Base-by-base conservation (phyloP, 2,888 invertebrate genomes). In the Drosophila prostipennis region DNA sequence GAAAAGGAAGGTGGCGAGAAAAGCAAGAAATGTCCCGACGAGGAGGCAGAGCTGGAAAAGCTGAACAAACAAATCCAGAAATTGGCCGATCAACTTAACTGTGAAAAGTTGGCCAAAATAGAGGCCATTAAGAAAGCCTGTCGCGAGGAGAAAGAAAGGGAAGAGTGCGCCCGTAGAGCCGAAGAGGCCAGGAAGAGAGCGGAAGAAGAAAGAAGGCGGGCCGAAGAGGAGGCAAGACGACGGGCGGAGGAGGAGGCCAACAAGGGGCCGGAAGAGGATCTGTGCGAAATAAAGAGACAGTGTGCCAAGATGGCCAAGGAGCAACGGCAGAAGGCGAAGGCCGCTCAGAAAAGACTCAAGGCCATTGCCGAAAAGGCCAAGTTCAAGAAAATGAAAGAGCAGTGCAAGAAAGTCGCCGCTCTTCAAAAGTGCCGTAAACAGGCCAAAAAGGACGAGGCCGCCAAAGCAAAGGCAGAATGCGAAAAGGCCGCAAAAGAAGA, bases 21-120 rank as follows among this genome's bases (percentile, higher is more conserved):
- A 13, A 19, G 8, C 16, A 23, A 40, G 16, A 40, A 59, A 26
- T 48, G 48, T 34, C 10, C 14, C 7, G 32, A 8, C 26, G 45
- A 53, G 1, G 45, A 56, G 23, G 57, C 54, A 46, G 23, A 55
- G 13, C 6, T 53, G 8, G 65, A 45, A 23, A 53, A 53, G 4
- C 61, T 76, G 1, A 71, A 57, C 39, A 54, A 61, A n/a, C 11
- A 65, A 29, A 40, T 45, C 42, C 51, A 48, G 34, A n/a, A 55
- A 48, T 39, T 71, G 43, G 49, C 76, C 13, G 72, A 56, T 48
- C 32, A 54, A n/a, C 37, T 76, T 16, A 54, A 76, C 36, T 53
- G 59, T 10, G 52, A 68, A 3, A 68, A 68, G 34, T 6, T 14
- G n/a, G 64, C 64, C 11, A 63, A 48, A 16, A 64, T 63, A 10